Evolutionary conservation across 2,113 vertebrate species (phyloP).

Genomic region (Gopherus evgoodei): DNA sequence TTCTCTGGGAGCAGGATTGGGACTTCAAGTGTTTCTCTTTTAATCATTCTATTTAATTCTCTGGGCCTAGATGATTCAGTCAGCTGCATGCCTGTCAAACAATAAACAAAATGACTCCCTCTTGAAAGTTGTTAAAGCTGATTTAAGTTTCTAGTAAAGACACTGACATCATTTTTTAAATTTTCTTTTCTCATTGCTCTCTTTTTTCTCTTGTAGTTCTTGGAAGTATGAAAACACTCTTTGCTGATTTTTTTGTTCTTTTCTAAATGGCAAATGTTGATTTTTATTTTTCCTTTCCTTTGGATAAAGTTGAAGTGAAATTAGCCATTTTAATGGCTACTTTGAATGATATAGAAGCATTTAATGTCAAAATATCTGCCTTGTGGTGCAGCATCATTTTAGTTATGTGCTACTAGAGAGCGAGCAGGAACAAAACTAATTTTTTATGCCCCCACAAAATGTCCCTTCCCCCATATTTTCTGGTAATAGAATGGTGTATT

Average conservation of each 20-base stretch:
- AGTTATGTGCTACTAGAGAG: background rate
- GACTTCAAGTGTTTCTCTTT: constrained; percentile 55
- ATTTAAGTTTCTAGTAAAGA: background rate
- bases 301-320: background rate
- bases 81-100: background rate
- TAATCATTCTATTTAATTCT: background rate
- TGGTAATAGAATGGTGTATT: background rate
- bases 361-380: background rate
- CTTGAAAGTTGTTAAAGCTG: background rate
- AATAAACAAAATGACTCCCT: background rate
- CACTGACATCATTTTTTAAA: background rate
- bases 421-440: background rate
- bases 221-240: background rate
- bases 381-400: background rate
- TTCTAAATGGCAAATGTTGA: background rate
- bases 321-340: background rate
- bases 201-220: background rate
- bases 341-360: background rate
- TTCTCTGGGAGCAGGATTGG: background rate
- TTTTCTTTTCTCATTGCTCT: background rate
- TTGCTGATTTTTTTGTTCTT: background rate
- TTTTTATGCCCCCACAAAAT: background rate
- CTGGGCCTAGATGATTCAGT: background rate
- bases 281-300: rapidly evolving
- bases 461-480: background rate